Conservation (phyloP, 2,113 vertebrate genomes). For the Dasyurus viverrinus region DNA sequence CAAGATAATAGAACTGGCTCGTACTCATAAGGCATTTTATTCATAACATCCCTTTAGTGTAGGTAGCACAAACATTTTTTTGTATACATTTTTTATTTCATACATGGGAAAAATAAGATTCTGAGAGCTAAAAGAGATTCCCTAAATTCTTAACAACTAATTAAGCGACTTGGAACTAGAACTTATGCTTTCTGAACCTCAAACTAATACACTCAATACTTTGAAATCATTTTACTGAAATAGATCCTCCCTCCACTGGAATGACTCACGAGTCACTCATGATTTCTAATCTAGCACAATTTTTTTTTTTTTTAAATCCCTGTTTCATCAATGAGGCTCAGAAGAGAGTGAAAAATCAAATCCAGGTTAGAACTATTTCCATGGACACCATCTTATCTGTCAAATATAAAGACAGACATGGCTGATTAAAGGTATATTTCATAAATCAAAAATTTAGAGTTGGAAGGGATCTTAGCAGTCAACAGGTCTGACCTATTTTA, state of each 20-base stretch:
- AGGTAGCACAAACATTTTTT: not conserved
- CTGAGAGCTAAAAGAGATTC: too few species aligned
- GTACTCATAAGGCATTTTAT: not conserved
- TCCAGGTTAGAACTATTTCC: not conserved
- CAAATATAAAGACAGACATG: not conserved
- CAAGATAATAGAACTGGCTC: not conserved
- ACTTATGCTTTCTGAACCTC: too few species aligned
- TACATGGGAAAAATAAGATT: too few species aligned
- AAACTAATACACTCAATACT: too few species aligned
- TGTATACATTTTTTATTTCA: too few species aligned
- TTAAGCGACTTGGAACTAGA: too few species aligned
- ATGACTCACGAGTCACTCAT: too few species aligned
- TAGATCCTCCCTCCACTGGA: too few species aligned
- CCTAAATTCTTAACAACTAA: too few species aligned
- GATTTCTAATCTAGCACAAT: too few species aligned
- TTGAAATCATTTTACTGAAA: too few species aligned
- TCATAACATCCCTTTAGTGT: not conserved
- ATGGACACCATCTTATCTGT: not conserved
- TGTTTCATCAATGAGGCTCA: not conserved
- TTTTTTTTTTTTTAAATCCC: not conserved
- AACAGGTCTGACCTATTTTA: not conserved
- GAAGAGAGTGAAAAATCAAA: not conserved
- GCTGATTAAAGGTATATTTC: not conserved
- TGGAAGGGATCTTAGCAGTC: not conserved
- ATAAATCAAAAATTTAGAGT: not conserved